Evolutionary conservation across 2,797 vertebrate genomes (phyloP).

Genomic region (Petrocephalus sullivani): DNA sequence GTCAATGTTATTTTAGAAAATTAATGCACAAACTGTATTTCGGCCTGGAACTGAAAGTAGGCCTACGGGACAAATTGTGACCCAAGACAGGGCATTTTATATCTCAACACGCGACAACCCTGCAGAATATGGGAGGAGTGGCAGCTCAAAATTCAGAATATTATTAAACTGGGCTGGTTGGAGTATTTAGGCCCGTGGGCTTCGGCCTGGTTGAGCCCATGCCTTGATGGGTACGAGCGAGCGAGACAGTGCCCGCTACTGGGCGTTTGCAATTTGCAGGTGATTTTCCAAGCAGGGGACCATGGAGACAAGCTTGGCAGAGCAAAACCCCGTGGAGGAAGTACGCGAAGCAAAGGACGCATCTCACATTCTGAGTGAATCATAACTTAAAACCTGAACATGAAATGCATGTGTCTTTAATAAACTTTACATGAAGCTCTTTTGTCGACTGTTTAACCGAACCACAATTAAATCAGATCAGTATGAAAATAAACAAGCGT

Average conservation of each 20-base stretch:
- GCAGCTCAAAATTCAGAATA: background rate
- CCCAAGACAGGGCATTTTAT: background rate
- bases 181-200: background rate
- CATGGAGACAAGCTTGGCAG: background rate
- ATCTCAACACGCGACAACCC: background rate
- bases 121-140: background rate
- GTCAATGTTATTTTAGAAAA: background rate
- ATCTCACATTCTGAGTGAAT: background rate
- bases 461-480: background rate
- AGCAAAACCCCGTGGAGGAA: background rate
- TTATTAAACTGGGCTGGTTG: background rate
- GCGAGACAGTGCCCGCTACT: background rate
- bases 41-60: background rate
- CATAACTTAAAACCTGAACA: background rate
- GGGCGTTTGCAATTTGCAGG: background rate
- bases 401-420: background rate
- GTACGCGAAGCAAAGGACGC: background rate
- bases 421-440: background rate
- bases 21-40: background rate
- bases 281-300: background rate
- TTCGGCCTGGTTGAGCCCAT: background rate
- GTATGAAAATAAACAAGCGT: background rate
- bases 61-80: background rate
- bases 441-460: background rate
- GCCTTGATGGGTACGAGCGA: background rate